These are phyloP conservation scores for Bombus superbus DNA, from an alignment of 1,140 invertebrate genomes.

Conservation along the genomic window DNA sequence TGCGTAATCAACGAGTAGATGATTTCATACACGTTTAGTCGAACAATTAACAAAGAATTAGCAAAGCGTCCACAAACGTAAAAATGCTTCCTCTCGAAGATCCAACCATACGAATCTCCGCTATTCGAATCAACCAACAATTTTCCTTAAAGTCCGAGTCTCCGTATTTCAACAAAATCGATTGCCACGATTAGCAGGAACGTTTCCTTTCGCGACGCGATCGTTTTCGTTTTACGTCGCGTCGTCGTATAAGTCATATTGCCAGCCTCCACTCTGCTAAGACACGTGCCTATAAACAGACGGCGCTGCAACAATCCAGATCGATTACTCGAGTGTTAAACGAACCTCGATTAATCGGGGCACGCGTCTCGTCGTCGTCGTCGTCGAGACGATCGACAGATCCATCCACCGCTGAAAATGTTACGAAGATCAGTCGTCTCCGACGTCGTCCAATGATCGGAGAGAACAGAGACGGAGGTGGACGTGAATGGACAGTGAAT, in stretches of 20 bases:
- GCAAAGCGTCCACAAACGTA: not conserved
- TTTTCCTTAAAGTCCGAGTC: not conserved
- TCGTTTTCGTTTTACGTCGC: not conserved
- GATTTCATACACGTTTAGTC: not conserved
- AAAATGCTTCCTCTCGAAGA: not conserved
- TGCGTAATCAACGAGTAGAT: not conserved
- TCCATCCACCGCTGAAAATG: slow-evolving; percentile 22
- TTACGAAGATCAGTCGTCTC: slow-evolving; percentile 27
- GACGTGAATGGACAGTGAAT: slow-evolving; percentile 64
- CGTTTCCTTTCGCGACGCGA: slow-evolving; percentile 2
- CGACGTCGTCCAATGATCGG: slow-evolving; percentile 62
- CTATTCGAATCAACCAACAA: not conserved
- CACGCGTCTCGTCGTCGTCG: not conserved
- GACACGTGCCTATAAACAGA: slow-evolving; percentile 1
- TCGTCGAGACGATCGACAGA: slow-evolving; percentile 1
- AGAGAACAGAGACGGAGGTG: slow-evolving; percentile 38
- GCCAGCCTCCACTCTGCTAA: too few relatives aligned
- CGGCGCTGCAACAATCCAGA: not conserved
- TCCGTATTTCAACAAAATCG: too few relatives aligned
- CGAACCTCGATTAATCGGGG: slow-evolving; percentile 35
- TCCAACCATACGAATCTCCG: not conserved
- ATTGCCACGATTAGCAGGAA: not conserved
- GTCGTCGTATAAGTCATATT: too few relatives aligned
- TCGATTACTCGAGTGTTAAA: slow-evolving; percentile 58
- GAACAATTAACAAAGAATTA: not conserved